Evolutionary conservation across 2,888 invertebrate species (phyloP), one percentile per base, ranked within the genome.

Genomic region (Drosophila nigricruria): DNA sequence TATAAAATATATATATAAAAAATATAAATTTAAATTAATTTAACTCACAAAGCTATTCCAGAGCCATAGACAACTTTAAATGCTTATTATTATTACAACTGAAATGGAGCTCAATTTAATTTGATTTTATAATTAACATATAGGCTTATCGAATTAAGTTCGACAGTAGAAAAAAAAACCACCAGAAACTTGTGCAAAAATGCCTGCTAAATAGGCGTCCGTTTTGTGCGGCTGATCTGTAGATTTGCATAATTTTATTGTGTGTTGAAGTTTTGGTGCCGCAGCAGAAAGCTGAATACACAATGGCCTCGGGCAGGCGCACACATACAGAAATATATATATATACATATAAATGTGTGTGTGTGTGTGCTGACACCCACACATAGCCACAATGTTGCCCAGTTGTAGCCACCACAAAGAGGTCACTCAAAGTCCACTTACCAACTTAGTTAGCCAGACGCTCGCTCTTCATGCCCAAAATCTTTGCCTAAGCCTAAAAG

Each of bases 361-460:
- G 6, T 42, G 20, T 14, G 20, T 20, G 42, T 18, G 14, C 5
- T 20, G 20, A 20, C 34, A 61, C 23, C 27, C 23, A 49, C 53
- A 20, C 45, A 52, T 32, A 68, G 43, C 50, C 50, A 57, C 56
- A 68, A 71, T 32, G 59, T 59, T 70, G 56, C 25, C 49, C 50
- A 54, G 57, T 50, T 77, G 78, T 68, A 23, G 69, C 67, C 43
- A 63, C 79, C 72, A 61, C 81, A 83, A 80, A 88, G 89, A 84
- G 84, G 84, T 84, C 84, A 84, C 79, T 89, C 87, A 86, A 89
- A 84, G 84, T 83, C 84, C 84, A 89, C 84, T 84, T 84, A 84
- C 81, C 73, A 84, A 88, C 87, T 84, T 71, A 81, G 79, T 82
- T 79, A 61, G 64, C 62, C 73, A 30, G 43, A 43, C 61, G 27